Conservation (phyloP, 2,797 vertebrate genomes). For the Channallabes apus region DNA sequence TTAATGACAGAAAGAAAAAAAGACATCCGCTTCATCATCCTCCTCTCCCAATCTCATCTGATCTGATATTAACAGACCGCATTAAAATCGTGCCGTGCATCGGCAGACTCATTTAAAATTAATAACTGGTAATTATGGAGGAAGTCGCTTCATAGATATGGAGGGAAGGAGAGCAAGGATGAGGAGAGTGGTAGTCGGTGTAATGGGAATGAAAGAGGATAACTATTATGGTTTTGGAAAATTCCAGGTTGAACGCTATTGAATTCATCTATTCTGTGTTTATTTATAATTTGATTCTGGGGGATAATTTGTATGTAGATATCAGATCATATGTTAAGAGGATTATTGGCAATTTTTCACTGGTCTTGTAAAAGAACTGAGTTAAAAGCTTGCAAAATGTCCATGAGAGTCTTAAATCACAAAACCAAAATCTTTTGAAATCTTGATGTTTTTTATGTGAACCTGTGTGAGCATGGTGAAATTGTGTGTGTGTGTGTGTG, state of each 20-base stretch:
- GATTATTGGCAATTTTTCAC: background rate
- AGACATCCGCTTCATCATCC: conserved; percentile 80
- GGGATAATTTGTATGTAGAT: background rate
- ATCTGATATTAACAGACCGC: conserved; percentile 90
- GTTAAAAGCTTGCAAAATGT: background rate
- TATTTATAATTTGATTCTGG: conserved; percentile 11
- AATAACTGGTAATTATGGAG: conserved; percentile 96
- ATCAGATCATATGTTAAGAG: background rate
- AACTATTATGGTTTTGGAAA: background rate
- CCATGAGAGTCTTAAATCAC: background rate
- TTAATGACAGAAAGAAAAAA: conserved; percentile 71
- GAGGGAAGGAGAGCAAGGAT: conserved; percentile 22
- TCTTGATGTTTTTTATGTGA: background rate
- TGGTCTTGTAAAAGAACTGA: background rate
- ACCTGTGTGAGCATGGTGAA: background rate
- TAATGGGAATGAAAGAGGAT: conserved; percentile 23
- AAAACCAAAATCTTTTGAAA: background rate
- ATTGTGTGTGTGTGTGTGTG: too few relatives aligned
- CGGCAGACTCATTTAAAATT: conserved; percentile 98
- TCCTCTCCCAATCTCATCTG: conserved; percentile 80
- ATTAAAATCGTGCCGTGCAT: conserved; percentile 96
- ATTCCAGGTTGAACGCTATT: background rate
- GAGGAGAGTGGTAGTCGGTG: background rate
- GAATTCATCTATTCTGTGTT: conserved; percentile 7
- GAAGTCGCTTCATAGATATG: conserved; percentile 59